Percentiles rank a stretch among this genome's conserved stretches.
phyloP scores from a whole-genome alignment of 2,113 vertebrate genomes.

The Lagopus leucura region DNA sequence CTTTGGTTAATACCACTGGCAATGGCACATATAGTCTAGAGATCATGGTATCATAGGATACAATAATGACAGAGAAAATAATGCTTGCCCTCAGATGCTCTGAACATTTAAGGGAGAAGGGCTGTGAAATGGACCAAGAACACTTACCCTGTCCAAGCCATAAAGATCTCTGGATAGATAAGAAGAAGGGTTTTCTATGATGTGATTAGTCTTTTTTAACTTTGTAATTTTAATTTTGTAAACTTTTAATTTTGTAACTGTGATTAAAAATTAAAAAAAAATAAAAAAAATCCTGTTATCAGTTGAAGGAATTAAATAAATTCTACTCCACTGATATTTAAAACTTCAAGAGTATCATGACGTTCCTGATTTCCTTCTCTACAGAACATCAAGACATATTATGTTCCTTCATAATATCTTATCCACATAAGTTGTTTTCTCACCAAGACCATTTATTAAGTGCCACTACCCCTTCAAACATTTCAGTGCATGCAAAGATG shows the following conservation, averaged over 20 bases:
- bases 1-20: neutral
- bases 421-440: neutral
- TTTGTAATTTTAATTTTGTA: neutral
- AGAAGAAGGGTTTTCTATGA: accelerated
- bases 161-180: neutral
- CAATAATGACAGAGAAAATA: neutral
- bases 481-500: neutral
- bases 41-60: accelerated
- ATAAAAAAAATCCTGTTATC: neutral
- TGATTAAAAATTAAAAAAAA: neutral
- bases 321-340: neutral
- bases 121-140: neutral
- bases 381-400: neutral
- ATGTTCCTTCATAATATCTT: neutral
- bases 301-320: neutral
- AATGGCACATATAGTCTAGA: neutral
- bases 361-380: neutral
- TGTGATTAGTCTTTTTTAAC: neutral
- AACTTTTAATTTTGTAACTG: neutral
- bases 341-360: neutral
- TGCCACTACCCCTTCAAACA: neutral
- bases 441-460: neutral
- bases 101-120: neutral
- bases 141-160: accelerated
- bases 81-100: neutral